phyloP scores from a whole-genome alignment of 2,888 invertebrate species.

The Aporophyla lueneburgensis region DNA sequence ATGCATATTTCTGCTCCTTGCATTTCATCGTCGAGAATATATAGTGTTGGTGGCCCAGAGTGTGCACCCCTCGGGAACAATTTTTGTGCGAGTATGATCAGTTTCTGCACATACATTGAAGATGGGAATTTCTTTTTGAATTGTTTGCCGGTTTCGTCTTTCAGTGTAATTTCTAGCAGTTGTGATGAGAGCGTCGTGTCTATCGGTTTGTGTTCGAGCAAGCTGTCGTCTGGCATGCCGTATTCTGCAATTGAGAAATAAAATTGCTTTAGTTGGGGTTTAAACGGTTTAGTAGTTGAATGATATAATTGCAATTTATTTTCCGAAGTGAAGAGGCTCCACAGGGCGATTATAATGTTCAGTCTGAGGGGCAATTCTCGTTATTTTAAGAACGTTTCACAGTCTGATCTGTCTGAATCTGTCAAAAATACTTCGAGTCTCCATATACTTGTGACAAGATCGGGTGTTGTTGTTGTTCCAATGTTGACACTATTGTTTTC shows the following conservation, averaged over 20 bases:
- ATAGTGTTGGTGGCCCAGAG: conserved; percentile 83
- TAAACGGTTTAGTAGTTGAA: not conserved
- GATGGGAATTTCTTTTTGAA: conserved; percentile 94
- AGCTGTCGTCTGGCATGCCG: conserved; percentile 95
- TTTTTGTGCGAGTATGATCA: conserved; percentile 95
- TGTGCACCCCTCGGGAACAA: conserved; percentile 91
- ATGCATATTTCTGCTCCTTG: conserved; percentile 93
- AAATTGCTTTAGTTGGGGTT: not conserved
- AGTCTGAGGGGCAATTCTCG: too few relatives aligned
- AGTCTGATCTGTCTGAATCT: too few relatives aligned
- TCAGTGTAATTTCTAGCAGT: conserved; percentile 91
- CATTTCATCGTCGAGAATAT: conserved; percentile 90
- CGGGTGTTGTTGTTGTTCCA: too few relatives aligned
- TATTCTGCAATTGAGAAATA: conserved; percentile 91
- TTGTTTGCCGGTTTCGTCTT: conserved; percentile 90
- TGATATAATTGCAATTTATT: not conserved
- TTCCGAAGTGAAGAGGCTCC: not conserved
- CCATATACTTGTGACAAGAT: too few relatives aligned
- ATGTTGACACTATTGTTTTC: too few relatives aligned
- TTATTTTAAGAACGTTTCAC: too few relatives aligned
- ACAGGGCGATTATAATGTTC: not conserved
- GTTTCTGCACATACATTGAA: conserved; percentile 95
- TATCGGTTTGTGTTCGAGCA: conserved; percentile 89
- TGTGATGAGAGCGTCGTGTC: conserved; percentile 92
- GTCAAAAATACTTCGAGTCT: too few relatives aligned